These are phyloP conservation scores for Lithobates pipiens DNA, from an alignment of 2,797 vertebrate species.

Conservation along the genomic window DNA sequence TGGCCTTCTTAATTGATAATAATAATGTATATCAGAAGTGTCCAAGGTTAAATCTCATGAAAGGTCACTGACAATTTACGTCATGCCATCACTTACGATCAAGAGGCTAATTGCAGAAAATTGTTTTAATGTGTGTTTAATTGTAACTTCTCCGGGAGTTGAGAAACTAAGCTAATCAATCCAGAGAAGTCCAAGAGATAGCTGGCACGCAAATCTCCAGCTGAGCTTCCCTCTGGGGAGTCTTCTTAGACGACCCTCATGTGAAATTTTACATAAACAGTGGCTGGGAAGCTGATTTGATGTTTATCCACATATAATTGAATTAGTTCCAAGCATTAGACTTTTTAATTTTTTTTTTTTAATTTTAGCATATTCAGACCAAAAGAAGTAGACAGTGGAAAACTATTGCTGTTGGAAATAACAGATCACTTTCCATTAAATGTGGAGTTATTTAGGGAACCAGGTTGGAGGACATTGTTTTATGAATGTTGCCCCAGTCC, in stretches of 20 bases:
- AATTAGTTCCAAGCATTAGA: not conserved
- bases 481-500: too few relatives aligned
- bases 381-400: not conserved
- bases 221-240: slow-evolving; percentile 37
- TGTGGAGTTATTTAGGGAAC: too few relatives aligned
- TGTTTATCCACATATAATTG: not conserved
- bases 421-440: too few relatives aligned
- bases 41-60: slow-evolving; percentile 30
- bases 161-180: slow-evolving; percentile 52
- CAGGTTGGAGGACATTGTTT: too few relatives aligned
- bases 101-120: slow-evolving; percentile 60
- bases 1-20: slow-evolving; percentile 27
- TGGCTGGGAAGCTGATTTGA: slow-evolving; percentile 16
- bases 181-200: slow-evolving; percentile 24
- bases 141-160: slow-evolving; percentile 40
- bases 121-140: slow-evolving; percentile 60
- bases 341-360: not conserved
- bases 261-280: not conserved
- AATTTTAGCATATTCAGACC: too few relatives aligned
- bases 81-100: slow-evolving; percentile 36
- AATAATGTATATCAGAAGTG: slow-evolving; percentile 4
- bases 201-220: not conserved
- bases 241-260: not conserved
- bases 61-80: slow-evolving; percentile 45
- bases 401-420: not conserved